phyloP scores from a whole-genome alignment of 2,113 vertebrate genomes.

The Nipponia nippon region DNA sequence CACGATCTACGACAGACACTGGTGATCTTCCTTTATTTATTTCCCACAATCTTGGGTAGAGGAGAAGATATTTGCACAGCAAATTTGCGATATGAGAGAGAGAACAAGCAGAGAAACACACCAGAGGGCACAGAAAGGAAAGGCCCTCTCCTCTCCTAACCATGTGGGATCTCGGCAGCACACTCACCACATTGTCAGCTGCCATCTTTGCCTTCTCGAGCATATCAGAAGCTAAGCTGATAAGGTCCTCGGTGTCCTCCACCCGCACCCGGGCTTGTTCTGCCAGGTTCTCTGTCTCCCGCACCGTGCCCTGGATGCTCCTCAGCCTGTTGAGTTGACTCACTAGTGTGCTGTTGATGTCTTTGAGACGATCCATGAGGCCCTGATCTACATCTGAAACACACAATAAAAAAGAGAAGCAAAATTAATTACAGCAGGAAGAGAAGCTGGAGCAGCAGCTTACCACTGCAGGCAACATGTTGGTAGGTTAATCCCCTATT shows the following conservation, averaged over 20 bases:
- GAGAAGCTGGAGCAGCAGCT: neutral
- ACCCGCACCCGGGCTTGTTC: slow-evolving; percentile 82
- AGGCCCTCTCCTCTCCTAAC: neutral
- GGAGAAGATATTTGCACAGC: neutral
- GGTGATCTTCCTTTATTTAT: neutral
- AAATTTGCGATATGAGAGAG: neutral
- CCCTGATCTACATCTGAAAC: slow-evolving; percentile 84
- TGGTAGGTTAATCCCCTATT: neutral
- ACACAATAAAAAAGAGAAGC: neutral
- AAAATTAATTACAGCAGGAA: neutral
- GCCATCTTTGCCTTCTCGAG: slow-evolving; percentile 88
- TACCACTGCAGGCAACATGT: neutral
- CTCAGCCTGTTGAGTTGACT: slow-evolving; percentile 90
- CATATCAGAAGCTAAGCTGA: slow-evolving; percentile 83
- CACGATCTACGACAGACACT: neutral
- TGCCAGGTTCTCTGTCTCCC: slow-evolving; percentile 79
- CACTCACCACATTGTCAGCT: slow-evolving; percentile 87
- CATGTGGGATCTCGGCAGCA: neutral
- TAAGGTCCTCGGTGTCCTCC: slow-evolving; percentile 80
- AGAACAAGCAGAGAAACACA: neutral
- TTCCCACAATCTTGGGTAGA: neutral
- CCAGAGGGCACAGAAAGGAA: neutral
- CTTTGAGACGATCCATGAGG: slow-evolving; percentile 86
- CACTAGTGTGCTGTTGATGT: slow-evolving; percentile 84
- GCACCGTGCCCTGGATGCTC: slow-evolving; percentile 86